These are phyloP conservation scores for Toxotes lorentzi DNA, from an alignment of 2,797 vertebrate genomes.

Conservation along the genomic window DNA sequence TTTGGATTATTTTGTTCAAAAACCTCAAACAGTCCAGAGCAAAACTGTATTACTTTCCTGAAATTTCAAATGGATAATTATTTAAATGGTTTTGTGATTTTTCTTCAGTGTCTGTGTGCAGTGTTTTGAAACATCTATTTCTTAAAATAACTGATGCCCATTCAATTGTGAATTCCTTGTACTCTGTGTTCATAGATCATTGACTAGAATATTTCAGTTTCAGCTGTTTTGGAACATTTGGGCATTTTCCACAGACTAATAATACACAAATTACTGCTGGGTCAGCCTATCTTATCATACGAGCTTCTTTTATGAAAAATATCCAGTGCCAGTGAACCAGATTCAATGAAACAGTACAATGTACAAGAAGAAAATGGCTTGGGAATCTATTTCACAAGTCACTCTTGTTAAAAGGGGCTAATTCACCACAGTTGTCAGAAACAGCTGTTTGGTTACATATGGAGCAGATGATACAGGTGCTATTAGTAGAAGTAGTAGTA, in stretches of 20 bases:
- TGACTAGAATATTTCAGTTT: slow-evolving; percentile 23
- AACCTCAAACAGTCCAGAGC: slow-evolving; percentile 1
- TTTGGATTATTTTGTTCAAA: slow-evolving; percentile 7
- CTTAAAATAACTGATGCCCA: slow-evolving; percentile 12
- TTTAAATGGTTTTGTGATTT: slow-evolving; percentile 15
- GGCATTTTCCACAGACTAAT: slow-evolving; percentile 18
- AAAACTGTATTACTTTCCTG: neutral
- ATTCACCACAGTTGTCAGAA: neutral
- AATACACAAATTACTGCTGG: slow-evolving; percentile 11
- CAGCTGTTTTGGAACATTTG: slow-evolving; percentile 26
- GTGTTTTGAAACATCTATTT: slow-evolving; percentile 25
- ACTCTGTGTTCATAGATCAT: slow-evolving; percentile 24
- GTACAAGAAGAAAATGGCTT: neutral
- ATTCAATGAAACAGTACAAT: neutral
- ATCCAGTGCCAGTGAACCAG: neutral
- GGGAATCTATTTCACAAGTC: slow-evolving; percentile 1
- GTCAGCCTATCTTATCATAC: neutral
- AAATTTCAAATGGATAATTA: slow-evolving; percentile 7
- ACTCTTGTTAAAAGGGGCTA: neutral
- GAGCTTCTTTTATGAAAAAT: neutral
- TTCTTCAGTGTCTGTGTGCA: neutral
- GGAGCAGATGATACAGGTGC: neutral
- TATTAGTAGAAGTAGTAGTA: too few relatives aligned
- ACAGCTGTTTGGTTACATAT: neutral
- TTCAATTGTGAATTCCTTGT: slow-evolving; percentile 22